These are phyloP conservation scores for Chaetophractus vellerosus DNA, from an alignment of 2,797 vertebrate genomes.

Conservation along the genomic window DNA sequence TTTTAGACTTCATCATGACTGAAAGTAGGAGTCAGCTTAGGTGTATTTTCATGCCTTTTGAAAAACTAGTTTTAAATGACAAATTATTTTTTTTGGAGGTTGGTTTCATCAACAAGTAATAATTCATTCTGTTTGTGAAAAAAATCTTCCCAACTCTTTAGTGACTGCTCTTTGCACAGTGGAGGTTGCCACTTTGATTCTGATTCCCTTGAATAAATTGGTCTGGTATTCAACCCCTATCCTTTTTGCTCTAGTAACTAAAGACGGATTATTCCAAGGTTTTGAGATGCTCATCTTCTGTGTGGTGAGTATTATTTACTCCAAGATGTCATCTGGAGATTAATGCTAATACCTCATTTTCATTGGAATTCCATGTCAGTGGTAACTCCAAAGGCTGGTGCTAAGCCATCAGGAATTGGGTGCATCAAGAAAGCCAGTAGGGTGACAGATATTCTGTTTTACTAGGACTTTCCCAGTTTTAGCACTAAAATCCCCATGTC, in stretches of 20 bases:
- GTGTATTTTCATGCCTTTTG: conserved; percentile 27
- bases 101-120: conserved; percentile 31
- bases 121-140: conserved; percentile 28
- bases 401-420: neutral
- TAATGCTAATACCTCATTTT: neutral
- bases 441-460: neutral
- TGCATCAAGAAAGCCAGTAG: neutral
- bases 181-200: neutral
- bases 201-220: neutral
- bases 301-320: conserved; percentile 37
- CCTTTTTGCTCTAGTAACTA: neutral
- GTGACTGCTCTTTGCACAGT: neutral
- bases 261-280: neutral
- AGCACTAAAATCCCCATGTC: neutral
- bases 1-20: neutral
- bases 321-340: neutral
- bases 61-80: conserved; percentile 53
- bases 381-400: neutral
- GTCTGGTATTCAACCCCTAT: neutral
- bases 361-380: neutral
- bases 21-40: conserved; percentile 30
- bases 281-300: neutral
- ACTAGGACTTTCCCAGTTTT: neutral
- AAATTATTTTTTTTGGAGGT: conserved; percentile 25
- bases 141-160: neutral